Conservation (phyloP, 2,113 vertebrate species). For the Hucho hucho region DNA sequence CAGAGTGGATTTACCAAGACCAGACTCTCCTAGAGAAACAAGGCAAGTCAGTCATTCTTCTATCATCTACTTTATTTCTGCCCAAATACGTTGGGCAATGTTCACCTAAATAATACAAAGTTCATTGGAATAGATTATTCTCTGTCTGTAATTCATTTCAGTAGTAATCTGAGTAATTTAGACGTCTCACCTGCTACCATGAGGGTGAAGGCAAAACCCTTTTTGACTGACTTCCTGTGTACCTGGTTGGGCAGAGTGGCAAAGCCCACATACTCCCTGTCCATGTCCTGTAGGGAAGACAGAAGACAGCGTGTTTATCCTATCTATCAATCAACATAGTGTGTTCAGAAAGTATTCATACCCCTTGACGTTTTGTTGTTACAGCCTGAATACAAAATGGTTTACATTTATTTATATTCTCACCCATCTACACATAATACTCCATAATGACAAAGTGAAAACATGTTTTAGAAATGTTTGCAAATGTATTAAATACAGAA, state of each 20-base stretch:
- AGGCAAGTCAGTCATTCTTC: background rate
- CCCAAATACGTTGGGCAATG: background rate
- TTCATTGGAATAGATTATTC: too few relatives aligned
- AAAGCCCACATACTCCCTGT: slow-evolving; percentile 80
- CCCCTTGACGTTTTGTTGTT: too few relatives aligned
- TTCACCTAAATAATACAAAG: too few relatives aligned
- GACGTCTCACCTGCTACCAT: slow-evolving; percentile 88
- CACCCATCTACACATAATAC: too few relatives aligned
- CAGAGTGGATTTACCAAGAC: slow-evolving; percentile 93
- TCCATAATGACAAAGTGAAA: too few relatives aligned
- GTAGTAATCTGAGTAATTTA: background rate
- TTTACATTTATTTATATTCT: too few relatives aligned
- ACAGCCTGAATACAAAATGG: too few relatives aligned
- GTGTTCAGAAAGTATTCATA: too few relatives aligned
- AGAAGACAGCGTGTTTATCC: too few relatives aligned
- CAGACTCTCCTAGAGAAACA: slow-evolving; percentile 82
- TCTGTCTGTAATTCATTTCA: background rate
- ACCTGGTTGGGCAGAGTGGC: slow-evolving; percentile 89
- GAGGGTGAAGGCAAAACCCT: slow-evolving; percentile 95
- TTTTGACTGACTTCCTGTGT: slow-evolving; percentile 93
- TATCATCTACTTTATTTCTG: background rate
- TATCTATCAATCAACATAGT: background rate
- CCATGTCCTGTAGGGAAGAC: slow-evolving; percentile 63
- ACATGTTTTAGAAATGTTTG: too few relatives aligned
- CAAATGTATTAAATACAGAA: too few relatives aligned